phyloP scores from a whole-genome alignment of 2,888 invertebrate species.

The Amaurobius ferox region DNA sequence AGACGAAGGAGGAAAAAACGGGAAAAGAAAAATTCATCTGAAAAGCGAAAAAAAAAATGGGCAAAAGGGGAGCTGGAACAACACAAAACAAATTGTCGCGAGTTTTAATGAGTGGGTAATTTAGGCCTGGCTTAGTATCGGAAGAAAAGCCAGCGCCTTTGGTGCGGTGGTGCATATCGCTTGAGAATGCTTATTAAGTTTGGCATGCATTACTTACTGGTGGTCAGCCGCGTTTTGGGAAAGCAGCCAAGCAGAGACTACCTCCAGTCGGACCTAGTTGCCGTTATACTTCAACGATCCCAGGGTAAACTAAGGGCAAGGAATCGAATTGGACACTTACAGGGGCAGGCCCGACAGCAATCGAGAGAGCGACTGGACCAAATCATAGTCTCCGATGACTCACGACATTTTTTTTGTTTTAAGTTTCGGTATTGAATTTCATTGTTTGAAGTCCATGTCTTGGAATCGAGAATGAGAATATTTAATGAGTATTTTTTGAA shows the following conservation, averaged over 20 bases:
- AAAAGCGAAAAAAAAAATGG: neutral
- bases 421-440: too few species aligned
- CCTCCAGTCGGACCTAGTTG: conserved; percentile 36
- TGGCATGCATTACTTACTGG: conserved; percentile 61
- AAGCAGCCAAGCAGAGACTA: conserved; percentile 51
- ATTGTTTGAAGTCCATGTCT: too few species aligned
- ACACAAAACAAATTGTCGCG: conserved; percentile 68
- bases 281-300: conserved; percentile 53
- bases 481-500: too few species aligned
- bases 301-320: conserved; percentile 2
- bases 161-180: conserved; percentile 58
- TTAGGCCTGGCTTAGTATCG: conserved; percentile 41
- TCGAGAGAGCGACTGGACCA: conserved; percentile 8
- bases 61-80: neutral
- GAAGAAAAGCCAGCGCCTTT: conserved; percentile 38
- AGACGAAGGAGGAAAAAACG: conserved; percentile 16
- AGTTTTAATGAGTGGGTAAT: conserved; percentile 69
- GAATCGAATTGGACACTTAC: neutral
- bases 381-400: too few species aligned
- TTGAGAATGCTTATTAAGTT: conserved; percentile 66
- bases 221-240: conserved; percentile 55
- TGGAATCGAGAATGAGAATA: too few species aligned
- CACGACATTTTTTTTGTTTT: too few species aligned
- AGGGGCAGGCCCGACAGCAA: neutral
- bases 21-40: conserved; percentile 23